These are phyloP conservation scores for Andrena hattorfiana DNA, from an alignment of 2,888 invertebrate species.

Conservation along the genomic window DNA sequence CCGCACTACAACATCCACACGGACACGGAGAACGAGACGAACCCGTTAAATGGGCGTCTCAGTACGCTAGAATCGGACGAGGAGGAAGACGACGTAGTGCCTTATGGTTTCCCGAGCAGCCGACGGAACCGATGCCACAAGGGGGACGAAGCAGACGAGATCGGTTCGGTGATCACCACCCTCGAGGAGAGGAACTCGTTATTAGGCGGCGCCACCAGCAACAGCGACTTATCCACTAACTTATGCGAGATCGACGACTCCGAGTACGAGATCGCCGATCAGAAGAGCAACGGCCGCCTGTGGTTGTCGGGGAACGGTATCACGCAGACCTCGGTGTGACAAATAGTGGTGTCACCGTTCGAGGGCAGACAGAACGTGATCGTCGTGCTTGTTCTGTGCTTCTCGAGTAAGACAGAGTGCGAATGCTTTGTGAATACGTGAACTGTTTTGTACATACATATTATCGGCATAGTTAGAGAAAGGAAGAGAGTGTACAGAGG, in stretches of 20 bases:
- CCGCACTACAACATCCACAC: slow-evolving; percentile 90
- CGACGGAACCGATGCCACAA: slow-evolving; percentile 84
- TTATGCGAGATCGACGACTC: slow-evolving; percentile 97
- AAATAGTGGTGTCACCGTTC: slow-evolving; percentile 65
- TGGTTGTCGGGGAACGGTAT: slow-evolving; percentile 83
- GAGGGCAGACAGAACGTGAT: slow-evolving; percentile 65
- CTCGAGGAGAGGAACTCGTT: slow-evolving; percentile 92
- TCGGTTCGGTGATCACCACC: slow-evolving; percentile 90
- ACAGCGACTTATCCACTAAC: slow-evolving; percentile 94
- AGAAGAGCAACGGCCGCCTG: slow-evolving; percentile 82
- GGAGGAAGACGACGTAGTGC: slow-evolving; percentile 85
- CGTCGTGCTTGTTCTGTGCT: slow-evolving; percentile 63
- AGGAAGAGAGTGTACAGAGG: slow-evolving; percentile 76
- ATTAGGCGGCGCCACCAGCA: slow-evolving; percentile 90
- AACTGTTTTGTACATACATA: slow-evolving; percentile 80
- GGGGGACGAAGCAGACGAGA: slow-evolving; percentile 87
- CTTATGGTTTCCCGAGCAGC: slow-evolving; percentile 86
- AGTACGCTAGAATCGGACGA: slow-evolving; percentile 83
- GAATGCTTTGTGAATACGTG: slow-evolving; percentile 73
- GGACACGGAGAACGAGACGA: slow-evolving; percentile 87
- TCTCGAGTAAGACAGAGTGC: slow-evolving; percentile 52
- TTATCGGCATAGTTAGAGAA: slow-evolving; percentile 33
- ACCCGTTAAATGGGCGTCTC: slow-evolving; percentile 82
- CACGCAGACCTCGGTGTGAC: slow-evolving; percentile 85
- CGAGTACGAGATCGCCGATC: slow-evolving; percentile 88